phyloP scores from a whole-genome alignment of 2,113 vertebrate species.

The Malurus elegans region DNA sequence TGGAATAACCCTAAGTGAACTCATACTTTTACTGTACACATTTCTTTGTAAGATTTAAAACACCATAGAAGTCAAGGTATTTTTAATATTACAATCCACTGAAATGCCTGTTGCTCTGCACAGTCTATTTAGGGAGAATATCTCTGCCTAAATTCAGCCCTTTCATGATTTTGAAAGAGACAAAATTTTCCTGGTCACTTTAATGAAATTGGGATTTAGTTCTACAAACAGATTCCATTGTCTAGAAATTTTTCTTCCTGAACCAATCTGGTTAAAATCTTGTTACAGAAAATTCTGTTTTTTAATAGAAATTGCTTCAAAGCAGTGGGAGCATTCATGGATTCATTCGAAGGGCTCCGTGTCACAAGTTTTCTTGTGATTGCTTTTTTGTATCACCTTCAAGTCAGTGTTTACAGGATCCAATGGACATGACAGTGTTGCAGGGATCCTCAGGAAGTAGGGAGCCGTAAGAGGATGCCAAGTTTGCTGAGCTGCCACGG shows the following conservation, averaged over 20 bases:
- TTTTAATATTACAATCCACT: neutral
- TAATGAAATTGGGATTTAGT: neutral
- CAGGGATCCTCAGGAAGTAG: neutral
- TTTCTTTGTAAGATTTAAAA: neutral
- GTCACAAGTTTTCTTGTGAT: neutral
- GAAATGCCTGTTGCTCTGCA: neutral
- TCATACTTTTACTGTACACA: neutral
- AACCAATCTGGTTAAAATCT: neutral
- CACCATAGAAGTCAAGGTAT: neutral
- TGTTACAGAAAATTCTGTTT: neutral
- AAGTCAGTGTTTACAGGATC: neutral
- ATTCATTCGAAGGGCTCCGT: neutral
- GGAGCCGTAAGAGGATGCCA: neutral
- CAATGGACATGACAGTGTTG: neutral
- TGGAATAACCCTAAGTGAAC: neutral
- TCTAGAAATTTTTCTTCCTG: neutral
- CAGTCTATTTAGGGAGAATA: neutral
- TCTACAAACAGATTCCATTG: neutral
- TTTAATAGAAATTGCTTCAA: neutral
- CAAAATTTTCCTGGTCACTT: neutral
- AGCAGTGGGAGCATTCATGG: rapidly evolving
- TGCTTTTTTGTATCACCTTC: neutral
- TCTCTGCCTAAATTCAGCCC: neutral
- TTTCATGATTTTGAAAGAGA: neutral
- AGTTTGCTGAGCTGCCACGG: neutral